These are phyloP conservation scores for Phocoena sinus DNA, from an alignment of 2,113 vertebrate genomes.

Conservation along the genomic window DNA sequence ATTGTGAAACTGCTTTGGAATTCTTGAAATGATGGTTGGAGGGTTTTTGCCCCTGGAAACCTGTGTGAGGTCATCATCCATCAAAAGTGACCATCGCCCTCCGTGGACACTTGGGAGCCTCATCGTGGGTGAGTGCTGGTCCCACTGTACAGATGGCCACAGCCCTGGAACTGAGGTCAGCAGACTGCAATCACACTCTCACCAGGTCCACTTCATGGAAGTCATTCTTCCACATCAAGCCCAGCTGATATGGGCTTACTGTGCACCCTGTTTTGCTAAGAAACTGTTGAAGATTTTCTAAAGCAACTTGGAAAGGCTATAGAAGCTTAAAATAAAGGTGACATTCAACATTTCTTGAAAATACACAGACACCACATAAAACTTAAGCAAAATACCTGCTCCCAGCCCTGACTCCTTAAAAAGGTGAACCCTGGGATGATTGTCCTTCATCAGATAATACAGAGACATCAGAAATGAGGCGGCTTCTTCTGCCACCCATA, in stretches of 20 bases:
- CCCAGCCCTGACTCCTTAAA: not conserved
- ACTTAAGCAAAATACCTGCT: not conserved
- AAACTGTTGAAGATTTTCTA: not conserved
- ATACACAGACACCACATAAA: not conserved
- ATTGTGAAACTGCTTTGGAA: conserved; percentile 15
- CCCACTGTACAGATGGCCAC: not conserved
- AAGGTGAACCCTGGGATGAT: not conserved
- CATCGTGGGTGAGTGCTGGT: no score
- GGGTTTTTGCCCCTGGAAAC: not conserved
- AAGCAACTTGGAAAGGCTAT: not conserved
- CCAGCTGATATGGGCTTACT: not conserved
- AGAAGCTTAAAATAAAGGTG: not conserved
- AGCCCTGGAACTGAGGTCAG: not conserved
- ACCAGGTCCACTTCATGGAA: not conserved
- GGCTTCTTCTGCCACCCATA: not conserved
- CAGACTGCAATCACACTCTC: not conserved
- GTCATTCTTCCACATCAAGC: not conserved
- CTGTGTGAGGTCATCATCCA: not conserved
- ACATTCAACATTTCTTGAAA: not conserved
- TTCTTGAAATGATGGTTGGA: not conserved
- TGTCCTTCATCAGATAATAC: not conserved
- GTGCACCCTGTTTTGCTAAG: not conserved
- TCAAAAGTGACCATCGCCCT: not conserved
- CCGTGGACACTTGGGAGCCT: not conserved
- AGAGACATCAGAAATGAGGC: not conserved